Conservation (phyloP, 2,888 invertebrate genomes). For the Cancer borealis region DNA sequence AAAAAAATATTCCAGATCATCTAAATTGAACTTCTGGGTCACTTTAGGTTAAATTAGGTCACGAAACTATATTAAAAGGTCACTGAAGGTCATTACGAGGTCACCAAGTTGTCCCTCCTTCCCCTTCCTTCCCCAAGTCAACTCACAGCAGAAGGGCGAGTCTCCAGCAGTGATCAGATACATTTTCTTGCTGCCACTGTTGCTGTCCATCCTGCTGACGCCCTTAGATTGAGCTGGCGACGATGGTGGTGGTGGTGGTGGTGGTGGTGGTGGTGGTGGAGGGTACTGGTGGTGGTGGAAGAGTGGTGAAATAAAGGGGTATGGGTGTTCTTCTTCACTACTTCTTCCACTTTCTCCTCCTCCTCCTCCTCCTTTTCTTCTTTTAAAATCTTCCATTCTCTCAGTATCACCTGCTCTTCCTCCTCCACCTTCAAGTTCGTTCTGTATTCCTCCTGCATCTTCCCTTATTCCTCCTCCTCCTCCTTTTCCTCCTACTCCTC, state of each 20-base stretch:
- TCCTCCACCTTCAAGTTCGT: neutral
- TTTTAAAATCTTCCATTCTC: no score
- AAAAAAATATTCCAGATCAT: neutral
- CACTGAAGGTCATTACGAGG: no score
- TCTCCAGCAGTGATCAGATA: constrained; percentile 87
- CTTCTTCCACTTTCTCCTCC: neutral
- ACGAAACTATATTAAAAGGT: no score
- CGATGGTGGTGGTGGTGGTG: neutral
- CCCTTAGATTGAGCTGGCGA: no score
- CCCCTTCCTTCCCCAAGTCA: no score
- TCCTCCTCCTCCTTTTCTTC: neutral
- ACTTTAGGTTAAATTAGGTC: neutral
- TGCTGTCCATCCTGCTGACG: constrained; percentile 78
- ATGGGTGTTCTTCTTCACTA: neutral
- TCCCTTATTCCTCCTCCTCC: neutral
- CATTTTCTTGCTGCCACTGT: constrained; percentile 83
- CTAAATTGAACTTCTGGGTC: neutral
- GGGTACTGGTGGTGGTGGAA: neutral
- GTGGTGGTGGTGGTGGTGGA: neutral
- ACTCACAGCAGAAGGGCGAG: constrained; percentile 89
- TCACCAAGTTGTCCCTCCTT: no score
- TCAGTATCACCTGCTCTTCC: neutral
- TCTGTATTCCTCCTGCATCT: neutral
- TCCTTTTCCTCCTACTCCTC: no score
- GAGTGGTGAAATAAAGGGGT: neutral